Evolutionary conservation across 2,888 invertebrate species (phyloP), one percentile per base, ranked within the genome.

Genomic region (Heliconius ismenius): DNA sequence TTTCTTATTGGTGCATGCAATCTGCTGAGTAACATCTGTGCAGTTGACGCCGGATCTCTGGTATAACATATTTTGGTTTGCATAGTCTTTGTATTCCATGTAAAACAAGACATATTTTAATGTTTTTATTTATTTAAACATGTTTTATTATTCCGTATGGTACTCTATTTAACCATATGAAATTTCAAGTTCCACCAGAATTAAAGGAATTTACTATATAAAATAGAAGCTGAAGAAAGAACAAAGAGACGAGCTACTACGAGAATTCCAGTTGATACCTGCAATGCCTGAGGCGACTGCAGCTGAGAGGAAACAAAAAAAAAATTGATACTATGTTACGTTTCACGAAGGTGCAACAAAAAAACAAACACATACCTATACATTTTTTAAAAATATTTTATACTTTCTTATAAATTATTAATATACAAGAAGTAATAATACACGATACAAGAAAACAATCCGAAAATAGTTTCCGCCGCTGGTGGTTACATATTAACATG

Each of bases 401-500:
- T 9, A 49, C 6, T 49, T 18, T 2, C 7, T 49, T 7, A 49
- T 4, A 49, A 49, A 7, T 28, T 7, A 69, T 11, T 13, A 18
- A 28, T 69, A n/a, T 54, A 32, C 7, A 32, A 70, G n/a, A 32
- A 54, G 13, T 21, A 32, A 32, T 26, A 28, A 32, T 26, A 28
- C 24, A 74, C 39, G 49, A 65, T 58, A 69, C 68, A 58, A 76
- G 70, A 70, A 74, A 13, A 67, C 64, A 74, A 73, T 77, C 64
- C 54, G 32, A 69, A 65, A 74, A 78, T 70, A 68, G 21, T 74
- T 68, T 64, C 72, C 67, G 72, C 76, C 39, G 62, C 68, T 7
- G 28, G 68, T 73, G 74, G 64, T 75, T 70, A 58, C 65, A 74
- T 78, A 79, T 78, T 74, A 77, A 75, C 74, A 69, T 78, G 72